Conservation (phyloP, 2,888 invertebrate species). For the Ennomos fuscantarius region DNA sequence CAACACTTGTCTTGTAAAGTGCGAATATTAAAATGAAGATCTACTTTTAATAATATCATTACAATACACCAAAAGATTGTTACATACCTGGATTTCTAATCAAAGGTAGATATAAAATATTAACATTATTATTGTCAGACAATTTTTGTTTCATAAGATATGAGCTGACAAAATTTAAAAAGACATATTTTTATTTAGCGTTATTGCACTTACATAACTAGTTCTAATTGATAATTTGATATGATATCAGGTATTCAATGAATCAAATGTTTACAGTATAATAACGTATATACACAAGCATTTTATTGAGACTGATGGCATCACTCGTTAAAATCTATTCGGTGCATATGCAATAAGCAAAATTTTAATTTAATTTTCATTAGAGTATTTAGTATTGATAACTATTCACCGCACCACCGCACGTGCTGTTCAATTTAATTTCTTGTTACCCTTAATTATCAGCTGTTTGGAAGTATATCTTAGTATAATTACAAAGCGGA, state of each 20-base stretch:
- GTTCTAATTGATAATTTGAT: background rate
- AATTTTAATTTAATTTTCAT: too few relatives aligned
- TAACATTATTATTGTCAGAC: conserved; percentile 21
- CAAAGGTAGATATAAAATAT: background rate
- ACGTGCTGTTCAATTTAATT: too few relatives aligned
- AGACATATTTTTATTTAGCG: background rate
- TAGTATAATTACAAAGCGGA: too few relatives aligned
- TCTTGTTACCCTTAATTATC: too few relatives aligned
- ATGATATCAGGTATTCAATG: background rate
- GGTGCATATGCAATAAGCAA: too few relatives aligned
- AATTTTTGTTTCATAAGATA: background rate
- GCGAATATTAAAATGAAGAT: conserved; percentile 27
- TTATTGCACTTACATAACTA: conserved; percentile 9
- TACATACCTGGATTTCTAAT: conserved; percentile 2
- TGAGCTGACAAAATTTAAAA: background rate
- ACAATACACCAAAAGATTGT: conserved; percentile 12
- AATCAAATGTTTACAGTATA: background rate
- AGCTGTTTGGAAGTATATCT: too few relatives aligned
- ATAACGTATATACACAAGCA: background rate
- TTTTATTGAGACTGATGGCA: background rate
- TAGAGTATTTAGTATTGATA: too few relatives aligned
- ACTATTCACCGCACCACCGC: too few relatives aligned
- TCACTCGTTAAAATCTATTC: too few relatives aligned
- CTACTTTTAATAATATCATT: conserved; percentile 2
- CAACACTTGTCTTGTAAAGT: conserved; percentile 45